Evolutionary conservation across 2,797 vertebrate genomes (phyloP), one percentile per base, ranked within the genome.

Genomic region (Glossophaga mutica): DNA sequence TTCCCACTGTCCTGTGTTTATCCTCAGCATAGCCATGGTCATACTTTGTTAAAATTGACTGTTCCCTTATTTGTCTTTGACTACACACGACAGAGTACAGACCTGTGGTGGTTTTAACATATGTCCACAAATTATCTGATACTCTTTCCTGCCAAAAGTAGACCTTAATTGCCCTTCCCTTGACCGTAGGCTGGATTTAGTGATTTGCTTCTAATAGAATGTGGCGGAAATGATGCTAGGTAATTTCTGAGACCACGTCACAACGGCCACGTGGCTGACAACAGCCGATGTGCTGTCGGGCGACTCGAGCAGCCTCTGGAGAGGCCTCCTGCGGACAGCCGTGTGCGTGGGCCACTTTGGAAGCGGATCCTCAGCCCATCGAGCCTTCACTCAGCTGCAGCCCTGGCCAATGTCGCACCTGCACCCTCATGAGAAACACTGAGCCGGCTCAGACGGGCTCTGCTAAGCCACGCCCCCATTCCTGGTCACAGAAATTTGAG

Each of bases 271-370:
- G 10, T 6, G 44, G 39, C 55, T 55, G 52, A 32, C 19, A 0
- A 26, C 26, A 0, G 77, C 3, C 0, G 0, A 48, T 1, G 10
- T 14, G 12, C 0, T 22, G 16, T 70, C 16, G 70, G 44, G n/a
- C 59, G n/a, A 29, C 50, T 44, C 18, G 21, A 39, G 57, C 37
- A 85, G 84, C 76, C 85, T 4, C 6, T 26, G 37, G 37, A 52
- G 5, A 29, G 50, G 87, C n/a, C 34, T n/a, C 39, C 7, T 39
- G 37, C 19, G 59, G 62, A 68, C 5, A 50, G 46, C 59, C 24
- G 0, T 1, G 22, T 6, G 21, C 11, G 14, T 1, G 10, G 42
- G 74, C n/a, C 81, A 44, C 29, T n/a, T 39, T 7, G 55, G 55
- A 70, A 70, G 37, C 9, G 32, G 46, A 5, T 3, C 74, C 15